A percentile compares a stretch with the other conserved stretches of the same genome.
Conservation (phyloP, 2,888 invertebrate genomes). For the Diogma glabrata region DNA sequence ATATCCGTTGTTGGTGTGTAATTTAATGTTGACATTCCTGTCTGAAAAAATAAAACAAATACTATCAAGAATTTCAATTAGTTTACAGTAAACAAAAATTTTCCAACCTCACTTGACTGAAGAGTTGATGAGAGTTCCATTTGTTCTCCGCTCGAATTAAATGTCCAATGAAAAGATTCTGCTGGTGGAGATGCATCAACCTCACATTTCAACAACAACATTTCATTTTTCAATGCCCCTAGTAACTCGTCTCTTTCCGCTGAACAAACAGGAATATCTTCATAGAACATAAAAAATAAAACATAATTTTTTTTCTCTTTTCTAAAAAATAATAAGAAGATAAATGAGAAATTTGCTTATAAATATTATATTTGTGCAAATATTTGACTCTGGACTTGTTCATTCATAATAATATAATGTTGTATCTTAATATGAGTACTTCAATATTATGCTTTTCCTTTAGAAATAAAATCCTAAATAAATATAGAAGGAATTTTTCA, state of each 20-base stretch:
- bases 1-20: constrained; percentile 79
- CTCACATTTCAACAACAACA: constrained; percentile 71
- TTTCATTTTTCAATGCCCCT: constrained; percentile 80
- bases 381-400: too few relatives aligned
- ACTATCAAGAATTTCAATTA: too few relatives aligned
- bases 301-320: too few relatives aligned
- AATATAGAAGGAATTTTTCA: too few relatives aligned
- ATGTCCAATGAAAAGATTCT: constrained; percentile 81
- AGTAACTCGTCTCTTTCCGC: constrained; percentile 69
- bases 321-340: too few relatives aligned
- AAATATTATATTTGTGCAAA: too few relatives aligned
- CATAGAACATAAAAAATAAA: constrained; percentile 12
- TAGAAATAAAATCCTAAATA: too few relatives aligned
- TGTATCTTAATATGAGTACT: too few relatives aligned
- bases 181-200: constrained; percentile 80
- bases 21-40: constrained; percentile 48
- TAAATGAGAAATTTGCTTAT: too few relatives aligned
- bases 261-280: constrained; percentile 57
- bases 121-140: constrained; percentile 59
- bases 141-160: constrained; percentile 83
- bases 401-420: too few relatives aligned
- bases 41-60: constrained; percentile 25
- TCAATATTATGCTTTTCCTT: too few relatives aligned
- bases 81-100: background rate
- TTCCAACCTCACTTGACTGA: constrained; percentile 36